These are phyloP conservation scores for Porites lutea DNA, from an alignment of 64 coral and sea anemone genomes.

Conservation along the genomic window DNA sequence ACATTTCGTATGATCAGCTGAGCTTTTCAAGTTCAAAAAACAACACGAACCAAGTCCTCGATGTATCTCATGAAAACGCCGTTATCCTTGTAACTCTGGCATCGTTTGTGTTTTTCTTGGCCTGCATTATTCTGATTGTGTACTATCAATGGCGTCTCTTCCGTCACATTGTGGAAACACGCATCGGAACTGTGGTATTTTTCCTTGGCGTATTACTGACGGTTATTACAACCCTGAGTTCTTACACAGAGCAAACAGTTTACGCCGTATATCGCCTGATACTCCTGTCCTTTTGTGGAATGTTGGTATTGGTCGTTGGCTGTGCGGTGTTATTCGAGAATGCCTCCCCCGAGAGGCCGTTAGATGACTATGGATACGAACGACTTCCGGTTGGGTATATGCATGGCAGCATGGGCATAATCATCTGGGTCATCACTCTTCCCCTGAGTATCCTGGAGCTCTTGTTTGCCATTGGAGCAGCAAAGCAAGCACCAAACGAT, in stretches of 20 bases:
- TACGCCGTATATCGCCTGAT: conserved; percentile 63
- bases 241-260: conserved; percentile 22
- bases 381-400: conserved; percentile 65
- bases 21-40: background rate
- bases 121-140: background rate
- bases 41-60: background rate
- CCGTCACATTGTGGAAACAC: conserved; percentile 67
- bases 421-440: conserved; percentile 81
- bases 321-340: conserved; percentile 65
- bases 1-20: background rate
- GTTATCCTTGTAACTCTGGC: conserved; percentile 42
- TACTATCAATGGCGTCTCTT: conserved; percentile 49
- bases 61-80: conserved; percentile 35
- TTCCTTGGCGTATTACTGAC: conserved; percentile 82
- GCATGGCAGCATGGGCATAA: conserved; percentile 74
- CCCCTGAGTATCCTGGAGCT: conserved; percentile 75
- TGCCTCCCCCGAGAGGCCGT: conserved; percentile 15
- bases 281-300: conserved; percentile 30
- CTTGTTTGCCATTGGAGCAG: conserved; percentile 83
- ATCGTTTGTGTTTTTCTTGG: conserved; percentile 14
- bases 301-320: conserved; percentile 41
- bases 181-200: conserved; percentile 73
- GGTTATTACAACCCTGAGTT: conserved; percentile 77
- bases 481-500: conserved; percentile 35
- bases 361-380: conserved; percentile 30